These are phyloP conservation scores for Papilio demoleus DNA, from an alignment of 2,888 invertebrate species.

Conservation along the genomic window DNA sequence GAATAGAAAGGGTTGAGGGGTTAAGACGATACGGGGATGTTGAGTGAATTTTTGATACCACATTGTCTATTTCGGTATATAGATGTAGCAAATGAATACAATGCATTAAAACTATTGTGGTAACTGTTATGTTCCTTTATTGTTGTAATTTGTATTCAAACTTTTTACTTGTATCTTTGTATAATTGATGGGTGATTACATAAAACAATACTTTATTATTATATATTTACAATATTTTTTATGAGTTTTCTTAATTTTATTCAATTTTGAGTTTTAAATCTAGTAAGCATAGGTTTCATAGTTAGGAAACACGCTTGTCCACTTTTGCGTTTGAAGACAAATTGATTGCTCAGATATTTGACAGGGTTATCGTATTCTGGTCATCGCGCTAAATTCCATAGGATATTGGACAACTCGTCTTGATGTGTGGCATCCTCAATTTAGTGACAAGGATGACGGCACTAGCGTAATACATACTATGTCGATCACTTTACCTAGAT, in stretches of 20 bases:
- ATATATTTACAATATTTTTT: too few relatives aligned
- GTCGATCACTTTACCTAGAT: slow-evolving; percentile 74
- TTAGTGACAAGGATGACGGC: slow-evolving; percentile 66
- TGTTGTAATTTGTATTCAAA: slow-evolving; percentile 8
- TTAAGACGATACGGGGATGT: slow-evolving; percentile 71
- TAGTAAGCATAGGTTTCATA: slow-evolving; percentile 1
- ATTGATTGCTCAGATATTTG: slow-evolving; percentile 45
- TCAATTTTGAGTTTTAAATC: slow-evolving; percentile 4
- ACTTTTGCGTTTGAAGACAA: slow-evolving; percentile 2
- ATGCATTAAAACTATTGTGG: neutral
- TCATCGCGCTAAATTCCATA: slow-evolving; percentile 65
- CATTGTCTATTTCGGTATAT: slow-evolving; percentile 66
- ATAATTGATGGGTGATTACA: neutral
- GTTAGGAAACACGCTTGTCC: neutral
- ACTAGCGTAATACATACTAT: too few relatives aligned
- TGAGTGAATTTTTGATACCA: slow-evolving; percentile 68
- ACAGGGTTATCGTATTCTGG: slow-evolving; percentile 56
- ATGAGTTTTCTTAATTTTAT: too few relatives aligned
- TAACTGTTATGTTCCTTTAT: slow-evolving; percentile 17
- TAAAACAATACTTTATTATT: too few relatives aligned
- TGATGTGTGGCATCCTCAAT: slow-evolving; percentile 78
- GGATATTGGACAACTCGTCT: slow-evolving; percentile 67
- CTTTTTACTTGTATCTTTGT: neutral
- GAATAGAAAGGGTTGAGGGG: slow-evolving; percentile 78
- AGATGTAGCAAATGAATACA: slow-evolving; percentile 50